Base-by-base conservation (phyloP, 2,888 invertebrate species). In the Tipula vernalis region DNA sequence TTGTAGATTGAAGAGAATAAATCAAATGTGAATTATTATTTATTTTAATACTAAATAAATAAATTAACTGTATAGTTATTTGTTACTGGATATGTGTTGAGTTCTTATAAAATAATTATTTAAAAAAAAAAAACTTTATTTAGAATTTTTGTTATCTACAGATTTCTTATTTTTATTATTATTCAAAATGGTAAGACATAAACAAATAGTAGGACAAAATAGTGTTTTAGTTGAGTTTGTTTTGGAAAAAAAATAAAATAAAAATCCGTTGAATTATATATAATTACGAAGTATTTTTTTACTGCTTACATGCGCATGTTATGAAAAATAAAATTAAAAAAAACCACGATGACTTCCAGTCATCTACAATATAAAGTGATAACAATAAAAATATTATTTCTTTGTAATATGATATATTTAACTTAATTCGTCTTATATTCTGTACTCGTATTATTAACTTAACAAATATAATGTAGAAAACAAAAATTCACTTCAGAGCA, bases 251-350 rank as follows among this genome's bases (percentile, higher is more conserved):
- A 28, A 28, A 28, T n/a, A 57, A 57, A 57, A 57, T 57, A 57
- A 12, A 51, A 57, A 57, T 57, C 51, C 51, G 51, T 57, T 57
- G 51, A 57, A 57, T 57, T 57, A 57, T 57, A 57, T 71, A 71
- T 71, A 71, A 71, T 71, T 71, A 71, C 71, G 71, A 71, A 71
- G 71, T 71, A 71, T 71, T 71, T 71, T 71, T 71, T 71, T 71
- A 71, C 71, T 71, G 71, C 71, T 71, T 71, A 71, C 28, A 71
- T 71, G 71, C 71, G 71, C 71, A 71, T 71, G 71, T 71, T 71
- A 71, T 71, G 15, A 51, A 15, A 51, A 51, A 51, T 15, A 71
- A 12, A 12, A 71, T n/a, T n/a, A n/a, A 28, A 71, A 71, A 71
- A 71, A 71, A 71, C 71, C 71, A 71, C 71, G 71, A 71, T 71